A percentile compares a stretch with the other conserved stretches of the same genome.
Evolutionary conservation across 2,113 vertebrate genomes (phyloP).

Genomic region (Microcebus jonahi): DNA sequence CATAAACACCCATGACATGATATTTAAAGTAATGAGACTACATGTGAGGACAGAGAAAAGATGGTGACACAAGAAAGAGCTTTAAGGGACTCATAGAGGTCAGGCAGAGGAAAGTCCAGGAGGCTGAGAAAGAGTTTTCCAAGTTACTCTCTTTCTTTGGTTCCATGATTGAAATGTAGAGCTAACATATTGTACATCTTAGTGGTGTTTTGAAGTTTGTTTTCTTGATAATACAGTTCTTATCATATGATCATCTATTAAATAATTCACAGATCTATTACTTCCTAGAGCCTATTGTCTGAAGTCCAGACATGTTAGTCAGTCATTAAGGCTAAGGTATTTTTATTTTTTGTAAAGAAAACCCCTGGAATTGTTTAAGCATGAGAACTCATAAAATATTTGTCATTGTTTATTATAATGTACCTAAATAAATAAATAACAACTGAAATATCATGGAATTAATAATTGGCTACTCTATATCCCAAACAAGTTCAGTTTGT

Average conservation of each 20-base stretch:
- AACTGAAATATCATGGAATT: not conserved
- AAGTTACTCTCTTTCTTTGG: not conserved
- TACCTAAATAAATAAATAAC: not conserved
- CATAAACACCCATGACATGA: not conserved
- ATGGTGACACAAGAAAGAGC: not conserved
- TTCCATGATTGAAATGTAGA: not conserved
- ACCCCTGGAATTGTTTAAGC: not conserved
- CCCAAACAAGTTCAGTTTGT: not conserved
- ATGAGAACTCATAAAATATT: not conserved
- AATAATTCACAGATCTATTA: not conserved
- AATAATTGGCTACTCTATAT: not conserved
- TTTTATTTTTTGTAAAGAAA: not conserved
- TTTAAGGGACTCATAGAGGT: not conserved
- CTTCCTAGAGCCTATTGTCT: not conserved
- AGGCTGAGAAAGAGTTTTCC: conserved; percentile 12
- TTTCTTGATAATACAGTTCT: not conserved
- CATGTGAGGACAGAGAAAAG: not conserved
- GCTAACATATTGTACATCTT: not conserved
- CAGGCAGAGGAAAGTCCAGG: not conserved
- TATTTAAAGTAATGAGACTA: not conserved
- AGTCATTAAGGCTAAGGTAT: not conserved
- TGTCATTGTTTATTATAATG: not conserved
- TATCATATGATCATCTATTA: not conserved
- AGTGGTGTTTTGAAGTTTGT: not conserved
- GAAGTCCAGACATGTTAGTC: not conserved